Percentiles rank a stretch among this genome's conserved stretches.
phyloP scores from a whole-genome alignment of 2,888 invertebrate species.

The Abscondita cerata region DNA sequence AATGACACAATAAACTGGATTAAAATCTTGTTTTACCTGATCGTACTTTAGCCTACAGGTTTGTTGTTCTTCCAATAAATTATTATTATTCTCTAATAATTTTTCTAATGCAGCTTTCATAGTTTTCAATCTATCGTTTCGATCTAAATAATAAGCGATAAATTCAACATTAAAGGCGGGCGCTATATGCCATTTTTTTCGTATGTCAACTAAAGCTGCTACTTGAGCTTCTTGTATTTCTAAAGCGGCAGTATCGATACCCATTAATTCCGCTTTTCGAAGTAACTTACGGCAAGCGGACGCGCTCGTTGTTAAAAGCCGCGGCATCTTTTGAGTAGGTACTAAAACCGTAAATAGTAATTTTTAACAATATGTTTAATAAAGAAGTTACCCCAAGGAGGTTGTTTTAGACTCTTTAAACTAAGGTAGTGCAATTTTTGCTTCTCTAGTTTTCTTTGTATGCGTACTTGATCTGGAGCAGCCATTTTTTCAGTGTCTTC shows the following conservation, averaged over 20 bases:
- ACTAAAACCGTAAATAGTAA: constrained; percentile 68
- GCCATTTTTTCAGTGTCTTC: constrained; percentile 69
- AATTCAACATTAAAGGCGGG: constrained; percentile 95
- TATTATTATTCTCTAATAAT: constrained; percentile 75
- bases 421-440: constrained; percentile 83
- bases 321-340: constrained; percentile 93
- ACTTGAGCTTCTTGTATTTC: constrained; percentile 86
- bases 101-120: constrained; percentile 80
- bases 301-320: constrained; percentile 89
- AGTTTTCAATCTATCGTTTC: constrained; percentile 81
- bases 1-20: too few relatives aligned
- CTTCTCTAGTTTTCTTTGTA: constrained; percentile 81
- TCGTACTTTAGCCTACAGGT: constrained; percentile 79
- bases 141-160: constrained; percentile 90
- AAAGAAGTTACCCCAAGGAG: constrained; percentile 94
- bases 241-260: constrained; percentile 80
- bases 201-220: constrained; percentile 81
- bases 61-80: constrained; percentile 80
- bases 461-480: constrained; percentile 74
- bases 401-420: constrained; percentile 74
- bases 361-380: too few relatives aligned
- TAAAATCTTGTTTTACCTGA: too few relatives aligned
- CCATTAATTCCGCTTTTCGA: constrained; percentile 89
- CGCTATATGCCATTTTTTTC: constrained; percentile 94
- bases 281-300: constrained; percentile 84